Evolutionary conservation across 2,888 invertebrate species (phyloP), one percentile per base, ranked within the genome.

Genomic region (Microplitis deprimator): DNA sequence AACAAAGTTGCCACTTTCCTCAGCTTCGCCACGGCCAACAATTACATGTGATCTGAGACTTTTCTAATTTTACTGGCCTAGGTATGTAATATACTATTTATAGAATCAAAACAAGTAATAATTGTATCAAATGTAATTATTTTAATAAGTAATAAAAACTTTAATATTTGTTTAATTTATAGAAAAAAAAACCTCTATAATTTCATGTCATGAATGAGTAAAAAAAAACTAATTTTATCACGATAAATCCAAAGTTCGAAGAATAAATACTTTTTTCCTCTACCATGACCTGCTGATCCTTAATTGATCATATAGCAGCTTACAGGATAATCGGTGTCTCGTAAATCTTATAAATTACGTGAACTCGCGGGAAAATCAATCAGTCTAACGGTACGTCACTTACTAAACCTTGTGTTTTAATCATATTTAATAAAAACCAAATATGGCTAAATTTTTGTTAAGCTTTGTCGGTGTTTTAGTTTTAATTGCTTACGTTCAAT

Each of bases 211-310:
- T 5, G 50, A 50, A 50, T 50, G 13, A 50, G 13, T 50, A 68
- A 62, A 61, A 69, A 75, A 73, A 79, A 76, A 79, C 73, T 78
- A 80, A 80, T 78, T 82, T 78, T 59, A 75, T 77, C 70, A 78
- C 73, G 79, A 75, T 79, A 77, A 80, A 79, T 74, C 77, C 62
- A 75, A 17, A 64, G 64, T 20, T 20, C 64, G 20, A 64, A 50
- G 50, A 62, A 73, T 29, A 29, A 73, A 73, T 38, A 62, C 62
- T 62, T 16, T n/a, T 75, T 41, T n/a, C 73, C 38, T 29, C 29
- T 64, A 29, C 70, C 16, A 50, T 50, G 50, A 50, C 50, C 50
- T 50, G 50, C 13, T 50, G 50, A 50, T 50, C 50, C 13, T 13
- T 50, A 50, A 50, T 13, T 50, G 50, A 50, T 50, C 50, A 50